Base-by-base conservation (phyloP, 2,113 vertebrate species). In the Solea solea region DNA sequence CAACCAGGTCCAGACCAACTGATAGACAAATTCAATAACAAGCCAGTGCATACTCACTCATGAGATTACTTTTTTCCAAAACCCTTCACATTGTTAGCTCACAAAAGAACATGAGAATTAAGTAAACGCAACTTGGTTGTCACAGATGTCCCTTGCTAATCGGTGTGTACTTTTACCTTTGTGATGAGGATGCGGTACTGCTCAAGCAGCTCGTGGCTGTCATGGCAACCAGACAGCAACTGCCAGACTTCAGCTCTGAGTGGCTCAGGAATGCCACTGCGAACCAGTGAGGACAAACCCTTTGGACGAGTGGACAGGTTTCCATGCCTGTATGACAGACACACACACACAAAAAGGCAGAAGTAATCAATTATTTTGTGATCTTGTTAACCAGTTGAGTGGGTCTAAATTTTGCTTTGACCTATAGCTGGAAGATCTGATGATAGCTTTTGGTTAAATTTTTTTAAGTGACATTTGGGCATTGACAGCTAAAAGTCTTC, bases 201-300 rank as follows among this genome's bases (percentile, higher is more conserved):
- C 69, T 99, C 97, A 89, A 99, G 91, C 94, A 99, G 94, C 2
- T 89, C 91, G 56, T 96, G 95, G 90, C 96, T 97, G 89, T 97
- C 95, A 21, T 98, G 97, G 89, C 97, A 99, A 78, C 93, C 95
- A 21, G 96, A 95, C 88, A 99, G 93, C 78, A 98, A 88, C 90
- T 98, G 97, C 97, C 98, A 99, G 64, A 99, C 96, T 84, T 99
- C 98, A 44, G 97, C 98, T 87, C 98, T 93, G 49, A 99, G 91
- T 0, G 98, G 96, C 83, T 99, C 98, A 0, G 98, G 98, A 82
- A 98, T 92, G 0, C 98, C 97, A 0, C 94, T 94, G 78, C 94
- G 96, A 75, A 99, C 98, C 92, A 98, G 86, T 0, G 93, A 88
- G 48, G 92, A 91, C 41, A 99, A 82, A 15, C 97, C 97, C 40